These are phyloP conservation scores for Gastrophysa polygoni DNA, from an alignment of 2,888 invertebrate genomes.

Conservation along the genomic window DNA sequence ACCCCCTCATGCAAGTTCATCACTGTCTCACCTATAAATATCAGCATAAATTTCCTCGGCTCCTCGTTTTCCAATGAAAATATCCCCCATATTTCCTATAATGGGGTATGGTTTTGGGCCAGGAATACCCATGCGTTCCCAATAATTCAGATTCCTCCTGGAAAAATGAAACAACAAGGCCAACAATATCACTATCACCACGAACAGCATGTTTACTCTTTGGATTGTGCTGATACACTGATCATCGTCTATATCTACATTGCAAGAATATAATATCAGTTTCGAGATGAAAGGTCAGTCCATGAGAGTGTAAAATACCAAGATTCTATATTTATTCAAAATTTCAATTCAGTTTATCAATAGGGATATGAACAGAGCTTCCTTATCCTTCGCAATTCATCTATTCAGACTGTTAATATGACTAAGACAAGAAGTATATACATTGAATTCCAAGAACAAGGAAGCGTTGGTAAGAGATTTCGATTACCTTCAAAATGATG, in stretches of 20 bases:
- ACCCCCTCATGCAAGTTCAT: too few relatives aligned
- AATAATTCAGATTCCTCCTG: constrained; percentile 23
- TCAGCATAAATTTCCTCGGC: constrained; percentile 26
- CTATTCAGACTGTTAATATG: too few relatives aligned
- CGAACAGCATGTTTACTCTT: constrained; percentile 16
- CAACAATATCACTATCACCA: constrained; percentile 10
- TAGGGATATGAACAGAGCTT: too few relatives aligned
- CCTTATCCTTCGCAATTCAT: too few relatives aligned
- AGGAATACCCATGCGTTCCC: constrained; percentile 37
- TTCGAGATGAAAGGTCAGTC: not conserved
- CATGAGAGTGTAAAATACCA: not conserved
- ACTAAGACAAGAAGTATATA: too few relatives aligned
- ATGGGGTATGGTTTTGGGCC: constrained; percentile 36
- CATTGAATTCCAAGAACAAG: too few relatives aligned
- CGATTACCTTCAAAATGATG: too few relatives aligned
- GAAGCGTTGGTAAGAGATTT: too few relatives aligned
- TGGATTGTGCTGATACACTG: not conserved
- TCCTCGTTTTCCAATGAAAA: constrained; percentile 35
- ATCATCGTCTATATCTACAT: not conserved
- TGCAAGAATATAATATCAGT: not conserved
- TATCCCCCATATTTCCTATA: constrained; percentile 42
- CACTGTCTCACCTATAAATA: constrained; percentile 20
- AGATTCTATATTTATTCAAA: not conserved
- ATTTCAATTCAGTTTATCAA: too few relatives aligned
- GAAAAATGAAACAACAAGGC: constrained; percentile 1